Evolutionary conservation across 2,888 invertebrate genomes (phyloP).

Genomic region (Clistopyga incitator): DNA sequence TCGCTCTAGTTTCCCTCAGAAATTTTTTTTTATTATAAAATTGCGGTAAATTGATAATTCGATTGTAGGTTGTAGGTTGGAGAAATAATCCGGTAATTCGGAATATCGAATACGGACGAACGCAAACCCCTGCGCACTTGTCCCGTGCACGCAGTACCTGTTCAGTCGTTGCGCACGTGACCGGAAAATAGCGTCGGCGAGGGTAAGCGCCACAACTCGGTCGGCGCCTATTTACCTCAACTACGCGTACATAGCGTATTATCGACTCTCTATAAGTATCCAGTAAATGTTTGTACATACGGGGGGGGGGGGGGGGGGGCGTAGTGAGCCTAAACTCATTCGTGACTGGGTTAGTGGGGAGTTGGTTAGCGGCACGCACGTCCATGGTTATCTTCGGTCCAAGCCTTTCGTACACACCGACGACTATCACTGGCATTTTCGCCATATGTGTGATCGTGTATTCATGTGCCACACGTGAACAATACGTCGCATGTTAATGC

Average conservation of each 20-base stretch:
- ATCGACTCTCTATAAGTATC: conserved; percentile 24
- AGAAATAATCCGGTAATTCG: not conserved
- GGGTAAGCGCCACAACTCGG: conserved; percentile 1
- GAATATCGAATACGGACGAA: not conserved
- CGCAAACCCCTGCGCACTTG: not conserved
- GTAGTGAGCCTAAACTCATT: conserved; percentile 48
- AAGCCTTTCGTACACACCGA: conserved; percentile 46
- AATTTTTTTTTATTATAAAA: no score
- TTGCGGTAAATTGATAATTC: not conserved
- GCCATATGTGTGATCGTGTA: conserved; percentile 38
- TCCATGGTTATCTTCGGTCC: conserved; percentile 53
- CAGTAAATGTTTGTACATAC: conserved; percentile 52
- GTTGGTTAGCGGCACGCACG: conserved; percentile 55
- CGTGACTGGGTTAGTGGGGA: conserved; percentile 56
- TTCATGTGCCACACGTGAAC: conserved; percentile 22
- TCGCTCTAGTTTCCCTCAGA: no score
- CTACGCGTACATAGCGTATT: not conserved
- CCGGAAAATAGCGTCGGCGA: conserved; percentile 38
- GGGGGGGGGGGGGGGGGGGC: no score
- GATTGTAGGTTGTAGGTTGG: not conserved
- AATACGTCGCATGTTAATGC: conserved; percentile 26
- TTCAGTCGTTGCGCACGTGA: conserved; percentile 20
- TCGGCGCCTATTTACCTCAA: conserved; percentile 4
- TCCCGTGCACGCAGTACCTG: not conserved
- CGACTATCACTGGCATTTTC: conserved; percentile 35